Conservation (phyloP, 1,140 invertebrate species). For the Patella vulgata region DNA sequence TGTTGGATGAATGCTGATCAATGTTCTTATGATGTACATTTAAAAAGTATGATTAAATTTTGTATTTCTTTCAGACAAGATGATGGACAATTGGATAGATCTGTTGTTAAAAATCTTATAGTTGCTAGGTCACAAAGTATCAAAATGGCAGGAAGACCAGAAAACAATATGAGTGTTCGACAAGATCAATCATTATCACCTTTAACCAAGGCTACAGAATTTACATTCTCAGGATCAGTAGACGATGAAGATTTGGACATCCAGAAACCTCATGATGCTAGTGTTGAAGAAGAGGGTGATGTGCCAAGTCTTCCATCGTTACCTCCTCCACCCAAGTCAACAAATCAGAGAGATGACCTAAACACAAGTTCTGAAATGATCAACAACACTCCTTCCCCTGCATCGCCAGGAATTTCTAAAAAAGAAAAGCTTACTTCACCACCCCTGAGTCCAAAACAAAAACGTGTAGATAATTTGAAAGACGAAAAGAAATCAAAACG, state of each 20-base stretch:
- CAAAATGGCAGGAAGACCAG: constrained; percentile 37
- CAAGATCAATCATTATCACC: no score
- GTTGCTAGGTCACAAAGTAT: constrained; percentile 55
- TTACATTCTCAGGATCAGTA: no score
- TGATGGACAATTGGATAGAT: constrained; percentile 43
- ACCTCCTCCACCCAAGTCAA: constrained; percentile 37
- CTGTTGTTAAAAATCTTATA: constrained; percentile 54
- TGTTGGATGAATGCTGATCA: no score
- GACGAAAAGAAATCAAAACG: constrained; percentile 70
- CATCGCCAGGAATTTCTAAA: constrained; percentile 41
- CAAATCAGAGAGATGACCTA: no score
- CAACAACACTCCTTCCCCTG: constrained; percentile 9
- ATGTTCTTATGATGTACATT: no score
- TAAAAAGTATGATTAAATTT: no score
- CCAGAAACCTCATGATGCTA: neutral
- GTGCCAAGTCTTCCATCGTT: constrained; percentile 46
- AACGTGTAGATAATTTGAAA: constrained; percentile 46
- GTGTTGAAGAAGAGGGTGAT: constrained; percentile 28
- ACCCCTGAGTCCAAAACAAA: constrained; percentile 51
- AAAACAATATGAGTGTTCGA: constrained; percentile 14
- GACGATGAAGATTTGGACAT: no score
- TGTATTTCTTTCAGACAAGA: constrained; percentile 23
- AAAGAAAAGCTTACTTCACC: constrained; percentile 70
- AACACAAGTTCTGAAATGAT: no score
- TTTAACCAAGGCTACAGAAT: no score